Percentiles rank a stretch among this genome's conserved stretches.
Evolutionary conservation across 2,888 invertebrate genomes (phyloP).

Genomic region (Capitulum mitella): DNA sequence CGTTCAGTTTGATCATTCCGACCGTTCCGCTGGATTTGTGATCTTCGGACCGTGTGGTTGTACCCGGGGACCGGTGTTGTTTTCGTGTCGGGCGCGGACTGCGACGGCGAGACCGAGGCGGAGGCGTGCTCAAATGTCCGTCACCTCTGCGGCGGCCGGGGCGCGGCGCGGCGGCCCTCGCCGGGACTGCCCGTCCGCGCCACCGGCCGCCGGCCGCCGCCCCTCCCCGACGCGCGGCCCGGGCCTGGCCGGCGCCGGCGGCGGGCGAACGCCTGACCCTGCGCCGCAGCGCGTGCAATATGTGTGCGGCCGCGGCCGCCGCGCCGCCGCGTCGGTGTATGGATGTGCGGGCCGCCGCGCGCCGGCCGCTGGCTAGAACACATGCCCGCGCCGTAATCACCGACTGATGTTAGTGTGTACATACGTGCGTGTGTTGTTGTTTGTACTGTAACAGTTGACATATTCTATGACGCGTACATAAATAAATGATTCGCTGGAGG

Average conservation of each 20-base stretch:
- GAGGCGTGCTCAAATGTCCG: not conserved
- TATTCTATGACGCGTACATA: not conserved
- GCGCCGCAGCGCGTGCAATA: not conserved
- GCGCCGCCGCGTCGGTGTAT: not conserved
- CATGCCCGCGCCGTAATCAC: not conserved
- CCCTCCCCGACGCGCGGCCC: too few species aligned
- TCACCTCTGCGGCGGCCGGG: not conserved
- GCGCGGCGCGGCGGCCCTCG: too few species aligned
- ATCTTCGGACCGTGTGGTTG: not conserved
- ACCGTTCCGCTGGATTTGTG: not conserved
- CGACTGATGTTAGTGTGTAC: not conserved
- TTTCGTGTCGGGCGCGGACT: not conserved
- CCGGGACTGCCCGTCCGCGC: too few species aligned
- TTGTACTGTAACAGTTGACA: constrained; percentile 17
- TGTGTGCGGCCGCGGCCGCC: not conserved
- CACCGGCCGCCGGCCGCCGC: too few species aligned
- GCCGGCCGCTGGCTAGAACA: not conserved
- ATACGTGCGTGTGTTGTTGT: constrained; percentile 17
- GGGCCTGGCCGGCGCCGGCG: too few species aligned
- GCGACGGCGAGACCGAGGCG: too few species aligned
- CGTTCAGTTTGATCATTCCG: not conserved
- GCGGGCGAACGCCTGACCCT: too few species aligned
- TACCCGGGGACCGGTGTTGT: not conserved
- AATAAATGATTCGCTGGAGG: constrained; percentile 8
- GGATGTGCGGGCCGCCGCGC: not conserved